Conservation (phyloP, 2,113 vertebrate genomes). For the Mus musculus region GRCm39 chr9:67289001-67289500, state of each 20-base stretch:
- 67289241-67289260: background rate
- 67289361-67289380: background rate
- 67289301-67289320: background rate
- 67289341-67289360: background rate
- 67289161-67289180: background rate
- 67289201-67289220: background rate
- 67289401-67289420: background rate
- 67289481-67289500: background rate
- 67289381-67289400: background rate
- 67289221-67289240: background rate
- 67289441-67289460: no score
- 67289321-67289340: background rate
- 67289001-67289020: no score
- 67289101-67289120: background rate
- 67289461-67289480: background rate
- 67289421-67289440: background rate
- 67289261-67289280: background rate
- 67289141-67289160: background rate
- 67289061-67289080: constrained; percentile 8
- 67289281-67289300: background rate
- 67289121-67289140: no score
- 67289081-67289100: background rate
- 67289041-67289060: background rate
- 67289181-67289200: background rate
- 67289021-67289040: background rate